phyloP scores from a whole-genome alignment of 2,797 vertebrate genomes.

The Paguma larvata region DNA sequence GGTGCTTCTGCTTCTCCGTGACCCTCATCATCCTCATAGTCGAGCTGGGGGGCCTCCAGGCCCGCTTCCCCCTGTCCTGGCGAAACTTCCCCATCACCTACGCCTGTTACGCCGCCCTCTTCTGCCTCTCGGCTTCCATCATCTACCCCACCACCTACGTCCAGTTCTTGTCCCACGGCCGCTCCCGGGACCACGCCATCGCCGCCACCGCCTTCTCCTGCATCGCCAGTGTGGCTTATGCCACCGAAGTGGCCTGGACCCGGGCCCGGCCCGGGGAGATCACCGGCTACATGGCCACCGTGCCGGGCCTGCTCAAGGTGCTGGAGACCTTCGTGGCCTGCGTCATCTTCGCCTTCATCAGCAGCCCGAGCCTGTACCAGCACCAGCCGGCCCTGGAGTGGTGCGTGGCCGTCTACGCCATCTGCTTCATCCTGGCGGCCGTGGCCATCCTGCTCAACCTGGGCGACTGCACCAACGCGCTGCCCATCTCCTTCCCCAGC shows the following conservation, averaged over 20 bases:
- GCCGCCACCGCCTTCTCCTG: constrained; percentile 92
- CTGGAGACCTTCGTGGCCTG: constrained; percentile 95
- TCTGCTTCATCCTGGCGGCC: constrained; percentile 94
- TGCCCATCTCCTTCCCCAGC: constrained; percentile 93
- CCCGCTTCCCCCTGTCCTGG: constrained; percentile 93
- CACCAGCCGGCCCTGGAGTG: constrained; percentile 88
- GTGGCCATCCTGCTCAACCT: constrained; percentile 93
- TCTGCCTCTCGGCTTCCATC: constrained; percentile 94
- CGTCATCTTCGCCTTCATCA: constrained; percentile 95
- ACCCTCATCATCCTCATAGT: constrained; percentile 92
- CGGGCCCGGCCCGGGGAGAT: constrained; percentile 94
- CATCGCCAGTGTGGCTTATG: constrained; percentile 92
- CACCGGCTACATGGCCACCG: constrained; percentile 95
- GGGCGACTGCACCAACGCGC: constrained; percentile 93
- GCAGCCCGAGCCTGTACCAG: constrained; percentile 87
- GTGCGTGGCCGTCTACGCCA: constrained; percentile 94
- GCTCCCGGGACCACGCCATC: constrained; percentile 85
- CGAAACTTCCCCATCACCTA: constrained; percentile 96
- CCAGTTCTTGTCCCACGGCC: constrained; percentile 68
- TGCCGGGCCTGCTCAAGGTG: constrained; percentile 94
- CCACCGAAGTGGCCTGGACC: constrained; percentile 93
- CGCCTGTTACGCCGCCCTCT: constrained; percentile 93
- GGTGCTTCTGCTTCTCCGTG: constrained; percentile 94
- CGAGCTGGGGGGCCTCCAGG: constrained; percentile 92
- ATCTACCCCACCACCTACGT: constrained; percentile 93